Conservation (phyloP, 2,888 invertebrate species). For the Mimumesa dahlbomi region DNA sequence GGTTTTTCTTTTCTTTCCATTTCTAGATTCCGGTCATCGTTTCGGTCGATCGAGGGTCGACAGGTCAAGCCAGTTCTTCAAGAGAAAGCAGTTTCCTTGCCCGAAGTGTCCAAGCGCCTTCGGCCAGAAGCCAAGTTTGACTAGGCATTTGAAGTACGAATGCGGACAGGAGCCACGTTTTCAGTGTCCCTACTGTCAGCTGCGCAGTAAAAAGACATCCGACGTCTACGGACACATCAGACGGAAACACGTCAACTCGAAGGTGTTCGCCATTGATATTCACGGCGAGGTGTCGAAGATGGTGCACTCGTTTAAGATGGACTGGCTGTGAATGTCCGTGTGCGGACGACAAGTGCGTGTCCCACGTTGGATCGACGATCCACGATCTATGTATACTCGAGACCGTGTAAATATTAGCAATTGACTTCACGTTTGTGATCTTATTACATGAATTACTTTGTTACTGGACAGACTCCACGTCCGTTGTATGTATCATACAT, state of each 20-base stretch:
- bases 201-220: conserved; percentile 69
- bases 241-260: conserved; percentile 67
- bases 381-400: too few relatives aligned
- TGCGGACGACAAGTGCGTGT: too few relatives aligned
- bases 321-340: conserved; percentile 11
- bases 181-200: conserved; percentile 74
- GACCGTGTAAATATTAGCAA: too few relatives aligned
- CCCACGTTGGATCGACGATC: too few relatives aligned
- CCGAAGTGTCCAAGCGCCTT: conserved; percentile 67
- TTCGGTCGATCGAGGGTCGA: background rate
- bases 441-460: too few relatives aligned
- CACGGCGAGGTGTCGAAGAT: conserved; percentile 9
- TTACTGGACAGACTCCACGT: too few relatives aligned
- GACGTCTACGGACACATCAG: conserved; percentile 74
- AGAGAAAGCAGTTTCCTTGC: conserved; percentile 58
- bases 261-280: conserved; percentile 71
- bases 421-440: too few relatives aligned
- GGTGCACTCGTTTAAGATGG: background rate
- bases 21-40: conserved; percentile 24
- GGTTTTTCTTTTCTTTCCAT: too few relatives aligned
- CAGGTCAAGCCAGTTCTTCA: background rate
- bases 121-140: conserved; percentile 66
- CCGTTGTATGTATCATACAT: too few relatives aligned
- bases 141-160: conserved; percentile 71
- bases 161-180: conserved; percentile 74